phyloP scores from a whole-genome alignment of 2,888 invertebrate genomes.

The Acutogordius australiensis region DNA sequence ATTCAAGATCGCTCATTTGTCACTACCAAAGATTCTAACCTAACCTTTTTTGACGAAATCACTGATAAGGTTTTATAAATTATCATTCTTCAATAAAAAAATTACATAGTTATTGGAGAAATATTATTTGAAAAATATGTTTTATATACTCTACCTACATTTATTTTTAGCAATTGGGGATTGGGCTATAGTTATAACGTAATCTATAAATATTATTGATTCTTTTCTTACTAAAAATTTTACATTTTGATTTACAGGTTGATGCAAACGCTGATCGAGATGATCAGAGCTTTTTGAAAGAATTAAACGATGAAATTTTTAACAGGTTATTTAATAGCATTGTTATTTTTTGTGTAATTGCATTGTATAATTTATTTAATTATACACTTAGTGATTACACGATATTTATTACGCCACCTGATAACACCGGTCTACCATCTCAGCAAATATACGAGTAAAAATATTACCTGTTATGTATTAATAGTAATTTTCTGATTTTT shows the following conservation, averaged over 20 bases:
- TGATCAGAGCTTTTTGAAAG: not conserved
- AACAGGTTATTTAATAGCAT: not conserved
- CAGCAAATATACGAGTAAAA: too few relatives aligned
- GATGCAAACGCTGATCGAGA: not conserved
- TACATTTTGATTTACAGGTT: too few relatives aligned
- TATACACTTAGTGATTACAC: slow-evolving; percentile 39
- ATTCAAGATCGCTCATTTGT: slow-evolving; percentile 94
- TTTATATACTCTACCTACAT: slow-evolving; percentile 14
- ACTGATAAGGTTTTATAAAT: slow-evolving; percentile 50
- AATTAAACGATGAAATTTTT: not conserved
- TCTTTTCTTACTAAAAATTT: too few relatives aligned
- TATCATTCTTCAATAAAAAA: too few relatives aligned
- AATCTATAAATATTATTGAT: too few relatives aligned
- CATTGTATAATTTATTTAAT: not conserved
- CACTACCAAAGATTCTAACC: slow-evolving; percentile 75
- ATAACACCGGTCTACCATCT: slow-evolving; percentile 29
- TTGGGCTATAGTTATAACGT: too few relatives aligned
- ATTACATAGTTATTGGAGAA: too few relatives aligned
- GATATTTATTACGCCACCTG: slow-evolving; percentile 74
- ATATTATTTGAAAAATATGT: too few relatives aligned
- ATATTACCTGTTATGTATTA: too few relatives aligned
- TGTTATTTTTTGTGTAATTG: not conserved
- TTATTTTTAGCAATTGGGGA: too few relatives aligned
- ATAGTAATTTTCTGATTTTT: too few relatives aligned
- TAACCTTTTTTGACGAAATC: slow-evolving; percentile 89